Conservation (phyloP, 2,888 invertebrate genomes). For the Strigamia crassipes region DNA sequence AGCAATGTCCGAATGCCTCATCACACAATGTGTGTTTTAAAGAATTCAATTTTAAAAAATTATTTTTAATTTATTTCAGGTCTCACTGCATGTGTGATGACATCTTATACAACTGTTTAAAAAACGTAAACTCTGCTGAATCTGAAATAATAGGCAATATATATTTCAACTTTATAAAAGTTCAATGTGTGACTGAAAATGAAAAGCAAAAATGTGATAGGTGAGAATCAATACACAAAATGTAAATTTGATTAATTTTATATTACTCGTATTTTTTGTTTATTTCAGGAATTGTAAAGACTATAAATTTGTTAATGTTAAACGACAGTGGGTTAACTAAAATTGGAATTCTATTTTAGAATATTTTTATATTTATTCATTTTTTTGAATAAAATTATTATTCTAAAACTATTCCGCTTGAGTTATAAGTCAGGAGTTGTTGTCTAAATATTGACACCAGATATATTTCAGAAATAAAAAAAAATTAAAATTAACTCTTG, state of each 20-base stretch:
- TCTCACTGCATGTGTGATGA: slow-evolving; percentile 27
- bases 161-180: slow-evolving; percentile 15
- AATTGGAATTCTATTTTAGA: neutral
- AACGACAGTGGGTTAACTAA: neutral
- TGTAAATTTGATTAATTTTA: neutral
- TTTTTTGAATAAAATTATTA: no score
- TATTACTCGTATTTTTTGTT: no score
- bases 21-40: no score
- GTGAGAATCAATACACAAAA: neutral
- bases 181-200: slow-evolving; percentile 17
- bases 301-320: neutral
- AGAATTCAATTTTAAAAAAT: neutral
- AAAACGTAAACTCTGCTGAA: neutral
- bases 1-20: no score
- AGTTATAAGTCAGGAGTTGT: no score
- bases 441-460: no score
- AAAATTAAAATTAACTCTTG: no score
- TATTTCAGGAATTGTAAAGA: neutral
- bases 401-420: no score
- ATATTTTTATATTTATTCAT: neutral
- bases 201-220: neutral
- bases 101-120: slow-evolving; percentile 3
- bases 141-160: neutral
- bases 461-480: no score
- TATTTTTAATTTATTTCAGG: neutral